Base-by-base conservation (phyloP, 1,140 invertebrate genomes). In the Drosophila eugracilis region DNA sequence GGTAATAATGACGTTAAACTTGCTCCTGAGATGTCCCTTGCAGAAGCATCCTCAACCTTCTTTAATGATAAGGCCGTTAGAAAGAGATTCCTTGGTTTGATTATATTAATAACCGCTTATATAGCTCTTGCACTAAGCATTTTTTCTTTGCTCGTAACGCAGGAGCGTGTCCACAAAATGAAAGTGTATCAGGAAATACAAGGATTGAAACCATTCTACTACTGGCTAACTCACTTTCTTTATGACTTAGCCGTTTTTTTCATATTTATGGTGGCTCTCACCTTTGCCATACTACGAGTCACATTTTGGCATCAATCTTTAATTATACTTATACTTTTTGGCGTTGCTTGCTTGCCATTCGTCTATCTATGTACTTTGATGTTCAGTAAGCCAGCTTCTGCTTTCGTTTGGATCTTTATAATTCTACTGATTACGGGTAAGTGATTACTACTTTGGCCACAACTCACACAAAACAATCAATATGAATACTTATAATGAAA, bases 181-280 rank as follows among this genome's bases (percentile, higher is more conserved):
- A 49, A 62, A 52, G 9, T 34, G 19, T 37, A 44, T 34, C 58
- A 52, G 14, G 47, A 52, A 22, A 28, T 42, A 1, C 36, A 39
- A 14, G 37, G 58, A 9, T 7, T 62, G 1, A n/a, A 15, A 9
- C 39, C n/a, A n/a, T 15, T 28, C 5, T 5, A 5, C 9, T 62
- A 32, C 26, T 62, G 58, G 58, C 9, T 28, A 5, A 42, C 58
- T 3, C 47, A 62, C 21, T 62, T 52, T 19, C 1, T 42, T 2
- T n/a, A n/a, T n/a, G n/a, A n/a, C n/a, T n/a, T n/a, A n/a, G 50
- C 47, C 45, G 58, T 52, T 34, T 42, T 24, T 5, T 6, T 42
- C 0, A 42, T 52, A 3, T 52, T 9, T 30, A 30, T 42, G 26
- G 1, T n/a, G 17, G 17, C 37, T 5, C 26, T 42, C 3, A 7